Evolutionary conservation across 2,113 vertebrate species (phyloP).

Genomic region (Hylia prasina): DNA sequence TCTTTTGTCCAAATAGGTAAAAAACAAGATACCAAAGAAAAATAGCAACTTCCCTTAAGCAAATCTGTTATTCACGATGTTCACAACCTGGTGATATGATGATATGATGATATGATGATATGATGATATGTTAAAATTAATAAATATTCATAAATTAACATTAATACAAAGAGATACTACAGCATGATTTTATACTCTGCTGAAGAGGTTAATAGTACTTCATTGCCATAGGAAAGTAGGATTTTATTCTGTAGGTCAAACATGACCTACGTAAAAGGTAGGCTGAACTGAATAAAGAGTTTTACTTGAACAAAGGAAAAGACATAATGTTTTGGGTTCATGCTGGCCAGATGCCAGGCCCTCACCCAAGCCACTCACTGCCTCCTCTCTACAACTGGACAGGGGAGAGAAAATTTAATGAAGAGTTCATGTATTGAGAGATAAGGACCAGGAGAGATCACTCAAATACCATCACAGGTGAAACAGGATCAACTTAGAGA

Average conservation of each 20-base stretch:
- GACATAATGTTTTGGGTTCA: not conserved
- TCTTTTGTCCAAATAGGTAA: not conserved
- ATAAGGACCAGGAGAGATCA: not conserved
- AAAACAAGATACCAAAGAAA: not conserved
- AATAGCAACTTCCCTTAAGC: fast-evolving
- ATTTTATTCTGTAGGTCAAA: not conserved
- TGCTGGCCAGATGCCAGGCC: not conserved
- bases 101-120: not conserved
- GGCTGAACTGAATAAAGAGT: not conserved
- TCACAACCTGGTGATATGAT: not conserved
- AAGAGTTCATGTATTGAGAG: too few relatives aligned
- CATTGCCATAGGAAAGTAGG: not conserved
- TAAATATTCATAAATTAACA: not conserved
- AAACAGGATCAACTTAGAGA: not conserved
- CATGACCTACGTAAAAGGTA: not conserved
- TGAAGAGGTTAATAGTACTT: not conserved
- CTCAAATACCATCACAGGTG: fast-evolving
- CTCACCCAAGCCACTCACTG: fast-evolving
- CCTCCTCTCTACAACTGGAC: not conserved
- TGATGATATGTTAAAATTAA: not conserved
- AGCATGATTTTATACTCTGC: not conserved
- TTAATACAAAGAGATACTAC: not conserved
- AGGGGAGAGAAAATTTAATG: not conserved
- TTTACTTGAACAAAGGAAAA: not conserved
- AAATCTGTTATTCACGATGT: not conserved